A percentile compares a stretch with the other conserved stretches of the same genome.
These are phyloP conservation scores for Drepanosiphum platanoidis DNA, from an alignment of 2,888 invertebrate species.

Conservation along the genomic window DNA sequence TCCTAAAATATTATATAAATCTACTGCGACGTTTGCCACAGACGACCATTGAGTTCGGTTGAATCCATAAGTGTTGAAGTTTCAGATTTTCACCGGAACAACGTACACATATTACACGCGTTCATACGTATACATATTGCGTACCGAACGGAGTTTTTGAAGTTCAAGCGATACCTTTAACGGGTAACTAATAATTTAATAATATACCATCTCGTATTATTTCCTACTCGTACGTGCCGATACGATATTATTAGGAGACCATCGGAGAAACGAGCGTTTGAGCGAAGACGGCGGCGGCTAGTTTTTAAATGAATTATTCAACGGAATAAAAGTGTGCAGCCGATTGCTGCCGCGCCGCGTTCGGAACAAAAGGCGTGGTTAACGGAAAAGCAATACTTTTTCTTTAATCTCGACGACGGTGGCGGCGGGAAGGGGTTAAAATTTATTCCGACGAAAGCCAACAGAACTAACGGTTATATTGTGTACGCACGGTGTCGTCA, in stretches of 20 bases:
- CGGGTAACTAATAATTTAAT: neutral
- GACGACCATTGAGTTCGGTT: too few species aligned
- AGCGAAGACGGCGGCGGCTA: neutral
- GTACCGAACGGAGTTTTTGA: neutral
- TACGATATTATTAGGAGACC: too few species aligned
- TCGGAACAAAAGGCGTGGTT: constrained; percentile 43
- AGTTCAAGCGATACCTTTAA: neutral
- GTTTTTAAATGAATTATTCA: constrained; percentile 58
- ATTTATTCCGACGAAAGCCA: constrained; percentile 31
- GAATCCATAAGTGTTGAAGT: too few species aligned
- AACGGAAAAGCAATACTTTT: constrained; percentile 56
- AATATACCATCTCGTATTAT: neutral
- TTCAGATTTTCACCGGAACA: too few species aligned
- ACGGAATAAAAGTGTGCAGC: constrained; percentile 52
- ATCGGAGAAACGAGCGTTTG: neutral
- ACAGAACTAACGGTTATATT: neutral
- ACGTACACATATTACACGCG: too few species aligned
- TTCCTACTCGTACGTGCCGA: neutral
- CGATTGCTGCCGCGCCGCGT: constrained; percentile 11
- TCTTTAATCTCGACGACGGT: constrained; percentile 43
- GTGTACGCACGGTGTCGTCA: constrained; percentile 3
- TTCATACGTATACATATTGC: neutral
- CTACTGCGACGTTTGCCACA: too few species aligned
- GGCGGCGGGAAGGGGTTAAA: constrained; percentile 40
- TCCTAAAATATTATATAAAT: too few species aligned